Base-by-base conservation (phyloP, 2,113 vertebrate species). In the Trochalopteron elliotii region DNA sequence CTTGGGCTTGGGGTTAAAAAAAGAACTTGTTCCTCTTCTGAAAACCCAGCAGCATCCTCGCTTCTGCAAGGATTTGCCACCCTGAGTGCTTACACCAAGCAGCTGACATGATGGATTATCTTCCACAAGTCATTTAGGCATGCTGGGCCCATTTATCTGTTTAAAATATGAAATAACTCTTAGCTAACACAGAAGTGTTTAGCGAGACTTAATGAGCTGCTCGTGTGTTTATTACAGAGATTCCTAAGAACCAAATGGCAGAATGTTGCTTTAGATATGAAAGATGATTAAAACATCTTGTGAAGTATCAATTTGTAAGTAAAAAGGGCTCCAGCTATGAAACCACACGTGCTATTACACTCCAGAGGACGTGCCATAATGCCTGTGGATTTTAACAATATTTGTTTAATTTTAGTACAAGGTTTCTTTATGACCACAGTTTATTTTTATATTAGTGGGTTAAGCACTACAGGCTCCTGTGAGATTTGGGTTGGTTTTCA, bases 191-290 rank as follows among this genome's bases (percentile, higher is more conserved):
- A 60, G 42, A 92, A 91, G 47, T 68, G 64, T 86, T 83, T 92
- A 94, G 77, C 52, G 83, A 97, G 76, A 35, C 63, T 93, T 96
- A 94, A 94, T 86, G 90, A 94, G 80, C 87, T 94, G 79, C 76
- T 90, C 63, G 28, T 47, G 70, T 59, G 88, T 95, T 96, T 95
- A 92, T 88, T 88, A 33, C 59, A 77, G 70, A 89, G 83, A 82
- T 69, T 91, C 83, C 87, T 52, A 59, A 74, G 82, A 91, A 81
- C 17, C 47, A 90, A 80, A 90, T 53, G 75, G 71, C 64, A 83
- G 60, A 55, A 83, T 69, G 80, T 47, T 77, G n/a, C 68, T 87
- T 83, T 88, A 20, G 71, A 74, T 47, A 70, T 63, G 75, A 88
- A 86, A 96, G 88, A 94, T 70, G 13, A 91, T 90, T 79, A 86